Evolutionary conservation across 2,797 vertebrate species (phyloP).

Genomic region (Aldrovandia affinis): DNA sequence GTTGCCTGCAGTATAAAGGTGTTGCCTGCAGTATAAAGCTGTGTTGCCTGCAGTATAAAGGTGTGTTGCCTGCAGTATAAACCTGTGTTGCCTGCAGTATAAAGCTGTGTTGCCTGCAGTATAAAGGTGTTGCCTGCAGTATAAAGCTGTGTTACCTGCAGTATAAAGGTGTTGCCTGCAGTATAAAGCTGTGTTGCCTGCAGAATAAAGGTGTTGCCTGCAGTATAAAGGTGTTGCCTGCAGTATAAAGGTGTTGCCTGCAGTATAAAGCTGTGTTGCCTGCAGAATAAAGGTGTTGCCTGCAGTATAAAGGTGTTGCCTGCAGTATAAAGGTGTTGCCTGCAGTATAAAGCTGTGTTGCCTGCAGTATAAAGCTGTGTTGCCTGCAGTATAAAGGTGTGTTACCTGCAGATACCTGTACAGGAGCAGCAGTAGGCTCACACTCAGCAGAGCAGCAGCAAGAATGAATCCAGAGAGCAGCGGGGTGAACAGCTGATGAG

Average conservation of each 20-base stretch:
- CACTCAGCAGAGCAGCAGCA: conserved; percentile 83
- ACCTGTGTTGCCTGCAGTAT: background rate
- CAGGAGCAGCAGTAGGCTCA: conserved; percentile 83
- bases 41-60: background rate
- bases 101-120: background rate
- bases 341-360: background rate
- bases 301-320: background rate
- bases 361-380: background rate
- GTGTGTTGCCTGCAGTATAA: background rate
- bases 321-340: background rate
- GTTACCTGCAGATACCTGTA: conserved; percentile 95
- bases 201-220: background rate
- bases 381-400: conserved; percentile 63
- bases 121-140: no score
- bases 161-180: background rate
- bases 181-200: background rate
- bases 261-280: background rate
- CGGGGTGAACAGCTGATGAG: conserved; percentile 91
- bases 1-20: background rate
- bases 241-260: background rate
- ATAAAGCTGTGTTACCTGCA: background rate
- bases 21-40: background rate
- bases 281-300: no score
- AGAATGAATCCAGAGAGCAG: conserved; percentile 88
- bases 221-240: background rate